These are phyloP conservation scores for Centroberyx gerrardi DNA, from an alignment of 2,797 vertebrate species.

Conservation along the genomic window DNA sequence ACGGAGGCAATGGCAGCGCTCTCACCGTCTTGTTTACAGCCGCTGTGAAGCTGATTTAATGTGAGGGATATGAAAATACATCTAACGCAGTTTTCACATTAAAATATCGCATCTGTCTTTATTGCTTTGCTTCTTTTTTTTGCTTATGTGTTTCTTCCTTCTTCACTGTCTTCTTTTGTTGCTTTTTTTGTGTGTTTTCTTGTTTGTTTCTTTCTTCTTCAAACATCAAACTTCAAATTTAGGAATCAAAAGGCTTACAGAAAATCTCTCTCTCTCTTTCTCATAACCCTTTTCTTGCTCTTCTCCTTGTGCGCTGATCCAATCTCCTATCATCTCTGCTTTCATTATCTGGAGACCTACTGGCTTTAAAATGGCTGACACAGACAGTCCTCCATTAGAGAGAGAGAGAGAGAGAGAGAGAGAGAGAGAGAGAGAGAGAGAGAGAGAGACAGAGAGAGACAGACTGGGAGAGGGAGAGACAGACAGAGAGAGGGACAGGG, in stretches of 20 bases:
- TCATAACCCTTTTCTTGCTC: too few relatives aligned
- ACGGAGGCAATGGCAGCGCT: slow-evolving; percentile 10
- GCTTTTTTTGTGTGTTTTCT: not conserved
- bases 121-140: not conserved
- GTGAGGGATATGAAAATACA: slow-evolving; percentile 38
- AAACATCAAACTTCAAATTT: not conserved
- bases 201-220: not conserved
- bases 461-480: not conserved
- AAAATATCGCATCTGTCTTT: slow-evolving; percentile 2
- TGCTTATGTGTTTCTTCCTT: not conserved
- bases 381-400: not conserved
- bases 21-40: slow-evolving; percentile 14
- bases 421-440: not conserved
- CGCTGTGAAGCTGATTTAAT: slow-evolving; percentile 27
- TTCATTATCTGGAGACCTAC: slow-evolving; percentile 4
- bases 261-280: too few relatives aligned
- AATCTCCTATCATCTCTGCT: slow-evolving; percentile 19
- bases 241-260: too few relatives aligned
- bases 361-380: slow-evolving; percentile 45
- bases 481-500: too few relatives aligned
- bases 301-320: not conserved
- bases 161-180: not conserved
- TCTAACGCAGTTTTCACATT: slow-evolving; percentile 1
- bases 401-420: not conserved
- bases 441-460: not conserved